Evolutionary conservation across 2,888 invertebrate species (phyloP).

Genomic region (Drosophila maculinotata): DNA sequence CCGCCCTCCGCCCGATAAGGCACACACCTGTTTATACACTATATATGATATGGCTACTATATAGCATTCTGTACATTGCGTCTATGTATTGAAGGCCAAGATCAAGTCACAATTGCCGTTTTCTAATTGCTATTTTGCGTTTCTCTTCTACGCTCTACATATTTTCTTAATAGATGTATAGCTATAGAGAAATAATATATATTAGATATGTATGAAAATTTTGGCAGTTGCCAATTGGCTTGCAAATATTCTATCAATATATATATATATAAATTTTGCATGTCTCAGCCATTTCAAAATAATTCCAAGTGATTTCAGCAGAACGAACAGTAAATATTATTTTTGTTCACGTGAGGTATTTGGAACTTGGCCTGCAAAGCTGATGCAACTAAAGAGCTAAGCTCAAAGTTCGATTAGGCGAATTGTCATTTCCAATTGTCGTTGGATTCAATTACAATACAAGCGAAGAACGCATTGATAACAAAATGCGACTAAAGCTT

Average conservation of each 20-base stretch:
- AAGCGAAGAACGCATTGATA: slow-evolving; percentile 30
- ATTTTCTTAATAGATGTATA: slow-evolving; percentile 6
- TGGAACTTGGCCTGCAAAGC: slow-evolving; percentile 37
- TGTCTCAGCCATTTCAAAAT: slow-evolving; percentile 14
- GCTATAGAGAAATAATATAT: slow-evolving; percentile 2
- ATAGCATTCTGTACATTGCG: neutral
- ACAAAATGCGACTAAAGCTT: slow-evolving; percentile 16
- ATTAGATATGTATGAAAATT: slow-evolving; percentile 8
- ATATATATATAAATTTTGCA: slow-evolving; percentile 41
- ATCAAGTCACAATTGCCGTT: slow-evolving; percentile 71
- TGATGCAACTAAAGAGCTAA: slow-evolving; percentile 26
- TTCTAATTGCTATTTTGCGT: slow-evolving; percentile 14
- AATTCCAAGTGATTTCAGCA: slow-evolving; percentile 19
- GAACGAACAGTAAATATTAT: slow-evolving; percentile 23
- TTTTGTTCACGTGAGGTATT: slow-evolving; percentile 64
- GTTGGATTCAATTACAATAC: slow-evolving; percentile 28
- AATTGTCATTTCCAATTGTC: slow-evolving; percentile 18
- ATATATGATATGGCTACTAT: neutral
- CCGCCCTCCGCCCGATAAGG: neutral
- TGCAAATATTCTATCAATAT: slow-evolving; percentile 24
- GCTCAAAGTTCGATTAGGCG: slow-evolving; percentile 33
- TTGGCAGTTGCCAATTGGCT: slow-evolving; percentile 34
- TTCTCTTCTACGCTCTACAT: slow-evolving; percentile 34
- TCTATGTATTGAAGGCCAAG: slow-evolving; percentile 70
- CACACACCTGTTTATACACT: neutral